A percentile compares a stretch with the other conserved stretches of the same genome.
Conservation (phyloP, 2,113 vertebrate genomes). For the Ornithorhynchus anatinus region DNA sequence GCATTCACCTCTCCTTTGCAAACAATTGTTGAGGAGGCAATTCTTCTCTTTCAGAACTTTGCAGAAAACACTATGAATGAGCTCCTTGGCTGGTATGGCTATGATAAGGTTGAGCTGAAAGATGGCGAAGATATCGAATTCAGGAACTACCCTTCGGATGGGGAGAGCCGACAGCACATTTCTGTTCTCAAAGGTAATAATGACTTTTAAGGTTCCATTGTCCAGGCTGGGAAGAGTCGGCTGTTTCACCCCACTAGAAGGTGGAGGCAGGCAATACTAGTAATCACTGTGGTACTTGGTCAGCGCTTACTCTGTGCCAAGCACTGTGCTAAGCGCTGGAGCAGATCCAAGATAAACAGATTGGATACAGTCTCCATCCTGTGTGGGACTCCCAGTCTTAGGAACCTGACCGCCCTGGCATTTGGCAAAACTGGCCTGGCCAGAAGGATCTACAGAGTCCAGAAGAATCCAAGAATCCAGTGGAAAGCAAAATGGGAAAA, state of each 20-base stretch:
- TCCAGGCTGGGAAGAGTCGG: constrained; percentile 55
- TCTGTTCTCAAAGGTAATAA: constrained; percentile 99
- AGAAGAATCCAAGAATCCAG: neutral
- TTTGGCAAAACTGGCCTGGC: too few species aligned
- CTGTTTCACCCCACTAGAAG: constrained; percentile 50
- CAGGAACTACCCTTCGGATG: constrained; percentile 86
- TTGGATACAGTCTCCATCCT: too few species aligned
- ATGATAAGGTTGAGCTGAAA: constrained; percentile 98
- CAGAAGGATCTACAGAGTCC: constrained; percentile 15
- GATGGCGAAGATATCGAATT: constrained; percentile 97
- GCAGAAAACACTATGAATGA: constrained; percentile 99
- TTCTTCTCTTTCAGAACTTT: constrained; percentile 91
- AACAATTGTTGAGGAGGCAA: constrained; percentile 73
- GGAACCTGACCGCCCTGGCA: too few species aligned
- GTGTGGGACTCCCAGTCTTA: too few species aligned
- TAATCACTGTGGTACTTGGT: too few species aligned
- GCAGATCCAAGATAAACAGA: too few species aligned
- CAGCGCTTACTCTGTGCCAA: too few species aligned
- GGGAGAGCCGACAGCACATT: constrained; percentile 94
- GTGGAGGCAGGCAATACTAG: too few species aligned
- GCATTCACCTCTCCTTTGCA: constrained; percentile 67
- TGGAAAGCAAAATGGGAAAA: constrained; percentile 30
- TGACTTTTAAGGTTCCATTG: constrained; percentile 64
- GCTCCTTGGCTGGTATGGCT: constrained; percentile 98
- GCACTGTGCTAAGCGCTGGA: too few species aligned